Conservation (phyloP, 2,888 invertebrate genomes). For the Oligia fasciuncula region DNA sequence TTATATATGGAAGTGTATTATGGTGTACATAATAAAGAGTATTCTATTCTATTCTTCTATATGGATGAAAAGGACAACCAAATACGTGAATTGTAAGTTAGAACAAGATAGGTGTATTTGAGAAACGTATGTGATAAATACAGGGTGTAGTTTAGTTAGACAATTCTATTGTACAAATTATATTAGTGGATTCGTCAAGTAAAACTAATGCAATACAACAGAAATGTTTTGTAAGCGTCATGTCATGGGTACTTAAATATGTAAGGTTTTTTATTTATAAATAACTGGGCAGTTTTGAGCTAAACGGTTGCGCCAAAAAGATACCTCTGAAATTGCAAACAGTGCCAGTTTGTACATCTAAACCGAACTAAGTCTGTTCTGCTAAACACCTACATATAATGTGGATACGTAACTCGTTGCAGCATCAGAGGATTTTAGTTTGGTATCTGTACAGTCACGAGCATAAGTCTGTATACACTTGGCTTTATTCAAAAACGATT, state of each 20-base stretch:
- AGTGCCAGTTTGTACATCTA: neutral
- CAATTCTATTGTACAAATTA: constrained; percentile 22
- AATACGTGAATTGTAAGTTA: constrained; percentile 13
- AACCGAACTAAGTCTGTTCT: neutral
- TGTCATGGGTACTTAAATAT: constrained; percentile 2
- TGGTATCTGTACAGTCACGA: no score
- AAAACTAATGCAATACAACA: constrained; percentile 3
- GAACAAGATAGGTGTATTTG: constrained; percentile 20
- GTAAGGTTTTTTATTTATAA: neutral
- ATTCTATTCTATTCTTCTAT: no score
- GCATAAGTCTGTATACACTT: no score
- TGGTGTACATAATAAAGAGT: no score
- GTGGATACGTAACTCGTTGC: neutral
- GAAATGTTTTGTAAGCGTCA: neutral
- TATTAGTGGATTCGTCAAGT: neutral
- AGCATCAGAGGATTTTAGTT: neutral
- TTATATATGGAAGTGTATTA: no score
- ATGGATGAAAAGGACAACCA: neutral
- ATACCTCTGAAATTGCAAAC: constrained; percentile 2
- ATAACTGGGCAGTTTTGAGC: neutral
- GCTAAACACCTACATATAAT: neutral
- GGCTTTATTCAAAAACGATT: no score
- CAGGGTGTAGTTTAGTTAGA: constrained; percentile 53
- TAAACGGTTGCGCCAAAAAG: neutral
- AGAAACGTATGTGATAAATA: constrained; percentile 55